These are phyloP conservation scores for Lysandra bellargus DNA, from an alignment of 2,888 invertebrate species.

Conservation along the genomic window DNA sequence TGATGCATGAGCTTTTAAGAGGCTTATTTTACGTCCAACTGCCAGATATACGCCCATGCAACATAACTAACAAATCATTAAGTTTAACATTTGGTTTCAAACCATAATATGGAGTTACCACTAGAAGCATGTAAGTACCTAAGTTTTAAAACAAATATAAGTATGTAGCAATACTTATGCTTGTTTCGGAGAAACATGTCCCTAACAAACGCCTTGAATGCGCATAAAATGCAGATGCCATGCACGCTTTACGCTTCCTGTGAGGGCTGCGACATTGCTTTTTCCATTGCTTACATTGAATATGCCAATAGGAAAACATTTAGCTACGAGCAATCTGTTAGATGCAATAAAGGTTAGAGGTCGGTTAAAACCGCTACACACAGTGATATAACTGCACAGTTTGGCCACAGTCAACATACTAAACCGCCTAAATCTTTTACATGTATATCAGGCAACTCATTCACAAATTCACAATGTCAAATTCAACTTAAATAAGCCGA, in stretches of 20 bases:
- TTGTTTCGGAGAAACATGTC: background rate
- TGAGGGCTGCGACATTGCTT: background rate
- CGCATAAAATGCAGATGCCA: background rate
- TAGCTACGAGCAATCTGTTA: slow-evolving; percentile 9
- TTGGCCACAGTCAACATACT: background rate
- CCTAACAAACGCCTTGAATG: background rate
- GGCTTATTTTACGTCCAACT: too few relatives aligned
- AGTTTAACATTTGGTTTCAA: too few relatives aligned
- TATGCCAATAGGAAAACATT: slow-evolving; percentile 2
- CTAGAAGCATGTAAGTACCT: background rate
- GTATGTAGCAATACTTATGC: background rate
- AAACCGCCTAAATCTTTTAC: too few relatives aligned
- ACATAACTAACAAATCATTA: too few relatives aligned
- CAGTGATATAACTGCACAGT: background rate
- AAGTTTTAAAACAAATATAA: background rate
- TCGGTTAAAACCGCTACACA: background rate
- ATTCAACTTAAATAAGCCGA: too few relatives aligned
- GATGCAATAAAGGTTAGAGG: background rate
- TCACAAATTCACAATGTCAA: too few relatives aligned
- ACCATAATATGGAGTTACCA: background rate
- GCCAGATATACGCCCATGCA: too few relatives aligned
- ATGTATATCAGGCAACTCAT: too few relatives aligned
- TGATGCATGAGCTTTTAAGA: too few relatives aligned
- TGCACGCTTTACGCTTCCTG: slow-evolving; percentile 5
- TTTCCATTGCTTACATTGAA: background rate